Conservation (phyloP, 2,888 invertebrate species). For the Boloria selene region DNA sequence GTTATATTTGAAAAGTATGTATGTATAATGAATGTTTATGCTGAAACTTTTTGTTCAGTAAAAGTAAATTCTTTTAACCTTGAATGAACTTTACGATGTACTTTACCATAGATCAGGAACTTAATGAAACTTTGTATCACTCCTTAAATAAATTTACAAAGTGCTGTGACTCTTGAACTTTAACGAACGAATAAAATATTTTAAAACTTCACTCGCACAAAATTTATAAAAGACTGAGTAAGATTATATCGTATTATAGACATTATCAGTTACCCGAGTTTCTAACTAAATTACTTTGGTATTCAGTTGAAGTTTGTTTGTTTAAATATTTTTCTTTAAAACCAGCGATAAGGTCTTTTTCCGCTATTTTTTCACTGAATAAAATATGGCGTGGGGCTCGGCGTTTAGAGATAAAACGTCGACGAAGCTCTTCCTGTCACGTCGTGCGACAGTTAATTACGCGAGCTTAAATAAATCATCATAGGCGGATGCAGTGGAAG, state of each 20-base stretch:
- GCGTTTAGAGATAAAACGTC: constrained; percentile 73
- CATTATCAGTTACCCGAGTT: constrained; percentile 66
- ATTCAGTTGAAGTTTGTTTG: constrained; percentile 77
- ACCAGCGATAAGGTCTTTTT: constrained; percentile 70
- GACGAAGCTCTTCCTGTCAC: constrained; percentile 76
- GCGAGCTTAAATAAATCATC: constrained; percentile 82
- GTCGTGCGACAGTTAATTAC: constrained; percentile 82
- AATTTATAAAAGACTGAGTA: constrained; percentile 47
- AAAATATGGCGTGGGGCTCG: constrained; percentile 72
- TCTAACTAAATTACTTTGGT: constrained; percentile 68
- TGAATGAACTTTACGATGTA: too few species aligned
- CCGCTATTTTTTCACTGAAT: constrained; percentile 71
- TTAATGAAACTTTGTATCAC: constrained; percentile 31
- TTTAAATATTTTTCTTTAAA: constrained; percentile 73
- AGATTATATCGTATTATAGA: constrained; percentile 59
- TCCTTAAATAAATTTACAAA: background rate
- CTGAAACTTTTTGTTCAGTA: too few species aligned
- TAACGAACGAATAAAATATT: constrained; percentile 1
- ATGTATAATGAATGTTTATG: too few species aligned
- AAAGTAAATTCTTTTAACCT: too few species aligned
- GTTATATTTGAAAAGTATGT: too few species aligned
- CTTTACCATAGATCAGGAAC: too few species aligned
- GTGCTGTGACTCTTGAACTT: background rate
- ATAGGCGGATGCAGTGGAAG: constrained; percentile 74
- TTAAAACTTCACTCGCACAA: background rate